phyloP scores from a whole-genome alignment of 2,797 vertebrate genomes.

The Sebastes itinus region DNA sequence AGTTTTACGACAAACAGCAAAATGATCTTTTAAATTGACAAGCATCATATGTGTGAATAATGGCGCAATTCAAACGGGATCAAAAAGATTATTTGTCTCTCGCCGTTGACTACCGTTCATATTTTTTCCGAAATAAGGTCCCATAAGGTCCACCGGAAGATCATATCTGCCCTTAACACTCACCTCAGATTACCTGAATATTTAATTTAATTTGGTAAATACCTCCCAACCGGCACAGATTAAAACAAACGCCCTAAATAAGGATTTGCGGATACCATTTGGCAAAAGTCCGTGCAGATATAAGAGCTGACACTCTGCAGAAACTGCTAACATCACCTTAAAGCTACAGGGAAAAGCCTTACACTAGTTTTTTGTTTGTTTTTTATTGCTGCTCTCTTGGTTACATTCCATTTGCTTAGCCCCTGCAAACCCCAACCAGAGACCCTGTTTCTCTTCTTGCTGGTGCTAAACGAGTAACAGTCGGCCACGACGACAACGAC shows the following conservation, averaged over 20 bases:
- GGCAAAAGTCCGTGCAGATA: not conserved
- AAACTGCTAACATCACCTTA: not conserved
- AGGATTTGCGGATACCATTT: constrained; percentile 1
- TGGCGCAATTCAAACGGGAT: no score
- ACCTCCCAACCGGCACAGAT: not conserved
- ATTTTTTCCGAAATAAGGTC: no score
- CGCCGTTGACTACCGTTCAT: no score
- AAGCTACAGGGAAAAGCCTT: constrained; percentile 5
- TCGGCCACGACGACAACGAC: accelerated
- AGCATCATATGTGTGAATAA: no score
- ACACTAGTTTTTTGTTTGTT: not conserved
- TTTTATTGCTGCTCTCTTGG: not conserved
- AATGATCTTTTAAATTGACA: no score
- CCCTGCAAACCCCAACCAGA: constrained; percentile 10
- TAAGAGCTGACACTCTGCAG: not conserved
- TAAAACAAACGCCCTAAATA: not conserved
- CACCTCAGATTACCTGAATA: not conserved
- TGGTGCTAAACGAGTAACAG: constrained; percentile 20
- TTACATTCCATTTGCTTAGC: constrained; percentile 18
- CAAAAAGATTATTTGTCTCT: no score
- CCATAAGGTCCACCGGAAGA: no score
- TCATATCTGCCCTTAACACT: not conserved
- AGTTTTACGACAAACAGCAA: no score
- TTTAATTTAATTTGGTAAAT: not conserved
- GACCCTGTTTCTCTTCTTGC: not conserved